Evolutionary conservation across 2,888 invertebrate genomes (phyloP), one percentile per base, ranked within the genome.

Genomic region (Dexiosoma caninum): DNA sequence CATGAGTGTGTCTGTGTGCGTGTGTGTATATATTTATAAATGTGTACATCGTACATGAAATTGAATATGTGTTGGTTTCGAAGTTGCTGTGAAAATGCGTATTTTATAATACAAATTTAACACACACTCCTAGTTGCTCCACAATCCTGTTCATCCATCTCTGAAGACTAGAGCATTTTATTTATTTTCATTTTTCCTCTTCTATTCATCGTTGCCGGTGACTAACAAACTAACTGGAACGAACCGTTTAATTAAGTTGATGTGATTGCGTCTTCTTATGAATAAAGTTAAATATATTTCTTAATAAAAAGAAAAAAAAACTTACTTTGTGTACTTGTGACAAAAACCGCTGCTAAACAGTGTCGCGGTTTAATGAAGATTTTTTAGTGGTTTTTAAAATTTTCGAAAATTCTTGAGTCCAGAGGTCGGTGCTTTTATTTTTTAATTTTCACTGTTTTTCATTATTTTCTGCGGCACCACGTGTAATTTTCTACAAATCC

Each of bases 191-290:
- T 19, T 19, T 12, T 23, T 14, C 51, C n/a, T 44, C 23, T 23
- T 44, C 12, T 37, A 1, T 19, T 19, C 12, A 23, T 21, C 46
- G 40, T 51, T 35, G 37, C 64, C 42, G 53, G n/a, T 77, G 57
- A 27, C 21, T 70, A 77, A 64, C 77, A 77, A 74, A 74, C 57
- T 57, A 81, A 69, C 62, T 74, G 69, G 69, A 77, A 69, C 69
- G 64, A 77, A 81, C 51, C 72, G 59, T 81, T 72, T 77, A 81
- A 81, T 81, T 72, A 81, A 69, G 72, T 55, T 72, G 72, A 57
- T 77, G 77, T 72, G 51, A 62, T 59, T 77, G 67, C 62, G 30
- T 49, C 37, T 46, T 46, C 23, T 66, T 35, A 40, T 59, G n/a
- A n/a, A n/a, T n/a, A n/a, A n/a, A n/a, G n/a, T n/a, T n/a, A n/a